Percentiles rank a stretch among this genome's conserved stretches.
Conservation (phyloP, 2,797 vertebrate genomes). For the Phalanger gymnotis region DNA sequence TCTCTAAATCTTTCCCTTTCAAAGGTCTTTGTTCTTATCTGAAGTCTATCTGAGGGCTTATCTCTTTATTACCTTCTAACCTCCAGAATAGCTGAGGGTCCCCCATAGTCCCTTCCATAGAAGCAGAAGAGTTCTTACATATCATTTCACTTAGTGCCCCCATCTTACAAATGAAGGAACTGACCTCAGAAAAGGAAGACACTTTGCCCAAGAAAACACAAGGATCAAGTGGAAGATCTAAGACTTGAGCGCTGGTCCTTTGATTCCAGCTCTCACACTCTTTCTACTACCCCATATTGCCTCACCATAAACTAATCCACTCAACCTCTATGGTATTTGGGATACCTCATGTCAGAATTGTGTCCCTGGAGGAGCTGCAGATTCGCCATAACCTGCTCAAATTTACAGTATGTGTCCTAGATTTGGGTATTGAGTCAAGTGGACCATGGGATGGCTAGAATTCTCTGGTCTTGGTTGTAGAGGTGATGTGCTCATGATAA, state of each 20-base stretch:
- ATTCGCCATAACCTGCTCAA: background rate
- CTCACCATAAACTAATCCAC: background rate
- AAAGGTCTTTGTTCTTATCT: background rate
- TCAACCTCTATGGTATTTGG: background rate
- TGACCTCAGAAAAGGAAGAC: background rate
- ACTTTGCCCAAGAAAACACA: background rate
- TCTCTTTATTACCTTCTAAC: background rate
- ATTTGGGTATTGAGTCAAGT: background rate
- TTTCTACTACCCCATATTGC: background rate
- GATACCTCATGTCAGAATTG: background rate
- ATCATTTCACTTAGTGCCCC: background rate
- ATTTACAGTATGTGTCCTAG: background rate
- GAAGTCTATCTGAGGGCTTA: background rate
- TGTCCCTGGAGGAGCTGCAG: background rate
- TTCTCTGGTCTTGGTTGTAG: background rate
- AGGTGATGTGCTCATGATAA: background rate
- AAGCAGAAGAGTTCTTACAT: background rate
- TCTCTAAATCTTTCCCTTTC: background rate
- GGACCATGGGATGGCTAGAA: background rate
- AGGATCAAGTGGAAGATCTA: background rate
- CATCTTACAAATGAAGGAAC: background rate
- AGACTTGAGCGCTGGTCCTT: background rate
- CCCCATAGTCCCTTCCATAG: background rate
- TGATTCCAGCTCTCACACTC: background rate
- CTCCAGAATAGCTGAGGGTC: background rate